Conservation (phyloP, 2,797 vertebrate genomes). For the Sebastiscus tertius region DNA sequence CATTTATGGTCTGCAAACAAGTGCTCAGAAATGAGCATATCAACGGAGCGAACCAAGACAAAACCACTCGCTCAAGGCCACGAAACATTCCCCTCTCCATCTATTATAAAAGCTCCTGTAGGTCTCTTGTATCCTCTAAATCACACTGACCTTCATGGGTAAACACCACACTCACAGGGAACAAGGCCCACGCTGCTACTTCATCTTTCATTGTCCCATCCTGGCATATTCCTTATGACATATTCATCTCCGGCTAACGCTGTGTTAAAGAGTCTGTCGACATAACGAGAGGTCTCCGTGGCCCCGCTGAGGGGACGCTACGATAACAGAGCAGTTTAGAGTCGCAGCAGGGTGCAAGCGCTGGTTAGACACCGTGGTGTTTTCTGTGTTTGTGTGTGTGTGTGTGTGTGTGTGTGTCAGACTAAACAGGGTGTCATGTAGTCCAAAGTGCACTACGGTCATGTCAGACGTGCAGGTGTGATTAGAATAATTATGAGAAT, state of each 20-base stretch:
- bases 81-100: not conserved
- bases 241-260: slow-evolving; percentile 47
- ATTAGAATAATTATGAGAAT: not conserved
- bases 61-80: not conserved
- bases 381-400: not conserved
- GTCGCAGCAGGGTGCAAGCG: not conserved
- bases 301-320: slow-evolving; percentile 30
- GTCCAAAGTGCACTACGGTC: not conserved
- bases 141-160: slow-evolving; percentile 37
- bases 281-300: slow-evolving; percentile 22
- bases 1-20: not conserved
- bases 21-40: not conserved
- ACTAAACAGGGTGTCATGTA: not conserved
- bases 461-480: not conserved
- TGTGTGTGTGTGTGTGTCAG: not conserved
- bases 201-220: slow-evolving; percentile 21
- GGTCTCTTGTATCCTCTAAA: slow-evolving; percentile 4
- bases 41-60: not conserved
- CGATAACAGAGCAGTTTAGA: slow-evolving; percentile 23
- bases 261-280: slow-evolving; percentile 33
- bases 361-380: not conserved
- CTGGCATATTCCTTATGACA: slow-evolving; percentile 35
- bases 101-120: slow-evolving; percentile 6
- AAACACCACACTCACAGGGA: slow-evolving; percentile 21
- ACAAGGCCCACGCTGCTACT: slow-evolving; percentile 15